Evolutionary conservation across 2,888 invertebrate genomes (phyloP).

Genomic region (Heliconius charithonia): DNA sequence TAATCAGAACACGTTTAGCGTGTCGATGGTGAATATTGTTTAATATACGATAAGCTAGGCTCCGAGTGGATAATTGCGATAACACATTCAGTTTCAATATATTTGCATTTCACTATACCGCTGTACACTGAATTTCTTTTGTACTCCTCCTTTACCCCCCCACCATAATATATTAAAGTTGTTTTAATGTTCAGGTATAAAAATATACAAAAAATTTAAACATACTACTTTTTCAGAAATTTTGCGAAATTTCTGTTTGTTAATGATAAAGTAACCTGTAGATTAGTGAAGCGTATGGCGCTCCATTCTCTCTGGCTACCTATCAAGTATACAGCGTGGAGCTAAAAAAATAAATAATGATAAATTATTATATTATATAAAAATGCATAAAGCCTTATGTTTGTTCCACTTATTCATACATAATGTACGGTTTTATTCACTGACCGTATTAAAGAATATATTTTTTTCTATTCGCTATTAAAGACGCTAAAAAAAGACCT

Average conservation of each 20-base stretch:
- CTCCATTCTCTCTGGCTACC: too few species aligned
- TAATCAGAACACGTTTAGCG: constrained; percentile 30
- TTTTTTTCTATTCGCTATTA: too few species aligned
- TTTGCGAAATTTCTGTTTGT: too few species aligned
- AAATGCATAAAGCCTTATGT: too few species aligned
- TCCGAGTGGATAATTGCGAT: constrained; percentile 51
- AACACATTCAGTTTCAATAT: constrained; percentile 47
- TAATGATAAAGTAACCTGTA: too few species aligned
- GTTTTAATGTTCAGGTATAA: not conserved
- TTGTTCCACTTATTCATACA: too few species aligned
- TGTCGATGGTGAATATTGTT: constrained; percentile 44
- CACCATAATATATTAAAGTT: too few species aligned
- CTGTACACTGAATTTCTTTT: constrained; percentile 27
- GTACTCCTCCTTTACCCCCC: not conserved
- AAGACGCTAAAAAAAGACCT: not conserved
- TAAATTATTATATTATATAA: too few species aligned
- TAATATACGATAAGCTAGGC: constrained; percentile 50
- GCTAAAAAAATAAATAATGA: too few species aligned
- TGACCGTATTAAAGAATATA: not conserved
- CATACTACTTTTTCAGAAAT: not conserved
- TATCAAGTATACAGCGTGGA: too few species aligned
- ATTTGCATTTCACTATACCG: constrained; percentile 35
- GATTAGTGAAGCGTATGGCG: too few species aligned
- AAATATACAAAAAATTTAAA: not conserved
- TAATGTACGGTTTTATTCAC: not conserved